These are phyloP conservation scores for Sarcoramphus papa DNA, from an alignment of 2,797 vertebrate genomes.

Conservation along the genomic window DNA sequence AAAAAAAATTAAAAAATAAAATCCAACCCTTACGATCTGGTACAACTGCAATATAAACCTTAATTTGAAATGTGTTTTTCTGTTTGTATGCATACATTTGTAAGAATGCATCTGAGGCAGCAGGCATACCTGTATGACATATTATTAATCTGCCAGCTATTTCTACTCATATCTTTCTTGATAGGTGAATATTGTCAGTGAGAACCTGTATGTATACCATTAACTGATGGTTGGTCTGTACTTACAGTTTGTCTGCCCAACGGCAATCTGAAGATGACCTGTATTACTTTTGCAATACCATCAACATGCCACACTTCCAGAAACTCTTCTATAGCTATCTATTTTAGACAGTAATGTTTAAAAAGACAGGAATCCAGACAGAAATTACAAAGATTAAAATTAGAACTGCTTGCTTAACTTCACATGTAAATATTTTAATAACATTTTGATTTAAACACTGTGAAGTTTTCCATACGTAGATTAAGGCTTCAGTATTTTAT, in stretches of 20 bases:
- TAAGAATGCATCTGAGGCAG: neutral
- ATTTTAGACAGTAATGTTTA: neutral
- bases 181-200: neutral
- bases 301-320: neutral
- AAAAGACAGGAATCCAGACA: neutral
- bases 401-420: neutral
- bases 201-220: neutral
- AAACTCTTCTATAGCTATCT: neutral
- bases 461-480: neutral
- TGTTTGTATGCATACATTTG: neutral
- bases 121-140: neutral
- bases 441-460: neutral
- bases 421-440: neutral
- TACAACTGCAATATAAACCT: neutral
- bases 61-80: neutral
- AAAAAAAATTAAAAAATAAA: neutral
- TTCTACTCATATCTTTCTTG: neutral
- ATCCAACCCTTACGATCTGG: neutral
- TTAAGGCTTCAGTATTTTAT: neutral
- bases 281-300: neutral
- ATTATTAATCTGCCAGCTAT: neutral
- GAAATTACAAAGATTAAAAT: neutral
- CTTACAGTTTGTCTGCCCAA: neutral
- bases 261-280: neutral
- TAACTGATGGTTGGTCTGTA: neutral